Conservation (phyloP, 2,888 invertebrate species). For the Vanessa cardui region DNA sequence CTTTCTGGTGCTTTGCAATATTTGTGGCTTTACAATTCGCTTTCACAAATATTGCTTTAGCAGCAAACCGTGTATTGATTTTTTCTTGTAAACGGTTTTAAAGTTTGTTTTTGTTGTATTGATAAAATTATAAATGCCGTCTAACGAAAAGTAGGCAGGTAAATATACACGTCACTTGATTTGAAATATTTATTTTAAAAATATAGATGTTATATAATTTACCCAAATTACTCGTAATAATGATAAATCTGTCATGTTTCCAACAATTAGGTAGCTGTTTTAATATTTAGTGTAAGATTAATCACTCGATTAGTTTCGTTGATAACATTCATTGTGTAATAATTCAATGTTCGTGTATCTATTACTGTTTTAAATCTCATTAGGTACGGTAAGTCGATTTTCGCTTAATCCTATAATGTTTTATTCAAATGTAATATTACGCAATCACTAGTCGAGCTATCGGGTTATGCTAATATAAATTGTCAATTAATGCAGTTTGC, state of each 20-base stretch:
- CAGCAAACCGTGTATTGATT: neutral
- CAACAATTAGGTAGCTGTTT: too few relatives aligned
- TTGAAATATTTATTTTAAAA: too few relatives aligned
- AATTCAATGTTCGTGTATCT: neutral
- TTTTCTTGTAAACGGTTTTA: neutral
- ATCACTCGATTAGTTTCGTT: neutral
- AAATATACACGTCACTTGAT: too few relatives aligned
- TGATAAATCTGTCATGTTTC: too few relatives aligned
- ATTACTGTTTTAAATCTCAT: neutral
- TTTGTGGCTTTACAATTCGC: neutral
- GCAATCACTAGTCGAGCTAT: constrained; percentile 32
- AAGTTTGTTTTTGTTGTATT: too few relatives aligned
- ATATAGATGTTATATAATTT: too few relatives aligned
- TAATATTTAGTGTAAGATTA: neutral
- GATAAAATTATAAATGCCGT: too few relatives aligned
- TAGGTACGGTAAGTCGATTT: neutral
- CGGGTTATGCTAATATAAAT: constrained; percentile 38
- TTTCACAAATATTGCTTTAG: neutral
- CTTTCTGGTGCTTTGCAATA: neutral
- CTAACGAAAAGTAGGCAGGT: too few relatives aligned
- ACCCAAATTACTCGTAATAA: too few relatives aligned
- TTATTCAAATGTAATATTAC: constrained; percentile 29
- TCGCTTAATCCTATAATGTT: constrained; percentile 11
- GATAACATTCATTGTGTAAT: neutral
- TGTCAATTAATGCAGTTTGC: constrained; percentile 44